Conservation (phyloP, 1,140 invertebrate genomes). For the Sinonovacula constricta region DNA sequence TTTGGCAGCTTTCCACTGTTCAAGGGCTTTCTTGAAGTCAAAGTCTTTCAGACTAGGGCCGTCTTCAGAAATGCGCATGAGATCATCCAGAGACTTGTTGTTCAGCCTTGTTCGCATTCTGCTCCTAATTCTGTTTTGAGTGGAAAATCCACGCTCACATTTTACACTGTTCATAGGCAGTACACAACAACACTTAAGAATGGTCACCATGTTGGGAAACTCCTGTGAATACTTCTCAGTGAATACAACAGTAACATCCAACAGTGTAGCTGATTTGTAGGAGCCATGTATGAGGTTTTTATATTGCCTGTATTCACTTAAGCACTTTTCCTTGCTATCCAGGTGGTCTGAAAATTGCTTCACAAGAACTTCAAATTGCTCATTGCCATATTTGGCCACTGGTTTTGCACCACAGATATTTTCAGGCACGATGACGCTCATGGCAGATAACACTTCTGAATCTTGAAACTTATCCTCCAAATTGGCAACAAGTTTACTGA, state of each 20-base stretch:
- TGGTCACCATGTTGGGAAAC: constrained; percentile 4
- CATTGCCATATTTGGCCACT: constrained; percentile 16
- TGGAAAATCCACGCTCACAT: constrained; percentile 38
- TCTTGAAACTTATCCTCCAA: too few species aligned
- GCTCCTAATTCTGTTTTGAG: constrained; percentile 29
- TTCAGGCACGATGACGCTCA: constrained; percentile 4
- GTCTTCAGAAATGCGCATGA: constrained; percentile 13
- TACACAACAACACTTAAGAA: constrained; percentile 18
- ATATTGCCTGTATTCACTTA: constrained; percentile 18
- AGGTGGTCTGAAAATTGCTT: constrained; percentile 3
- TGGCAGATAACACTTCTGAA: neutral
- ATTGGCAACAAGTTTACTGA: too few species aligned
- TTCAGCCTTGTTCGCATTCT: constrained; percentile 8
- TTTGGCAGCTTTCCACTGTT: constrained; percentile 17
- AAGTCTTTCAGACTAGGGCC: constrained; percentile 5
- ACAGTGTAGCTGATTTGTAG: neutral
- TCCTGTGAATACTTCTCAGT: neutral
- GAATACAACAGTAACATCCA: constrained; percentile 1
- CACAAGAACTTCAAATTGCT: neutral
- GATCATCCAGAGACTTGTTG: constrained; percentile 14
- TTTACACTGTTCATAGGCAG: constrained; percentile 26
- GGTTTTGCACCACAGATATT: neutral
- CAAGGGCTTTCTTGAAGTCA: constrained; percentile 15
- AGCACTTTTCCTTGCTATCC: neutral
- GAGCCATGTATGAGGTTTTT: constrained; percentile 5